Percentiles rank a stretch among this genome's conserved stretches.
These are phyloP conservation scores for Pantherophis guttatus DNA, from an alignment of 2,113 vertebrate species.

Conservation along the genomic window DNA sequence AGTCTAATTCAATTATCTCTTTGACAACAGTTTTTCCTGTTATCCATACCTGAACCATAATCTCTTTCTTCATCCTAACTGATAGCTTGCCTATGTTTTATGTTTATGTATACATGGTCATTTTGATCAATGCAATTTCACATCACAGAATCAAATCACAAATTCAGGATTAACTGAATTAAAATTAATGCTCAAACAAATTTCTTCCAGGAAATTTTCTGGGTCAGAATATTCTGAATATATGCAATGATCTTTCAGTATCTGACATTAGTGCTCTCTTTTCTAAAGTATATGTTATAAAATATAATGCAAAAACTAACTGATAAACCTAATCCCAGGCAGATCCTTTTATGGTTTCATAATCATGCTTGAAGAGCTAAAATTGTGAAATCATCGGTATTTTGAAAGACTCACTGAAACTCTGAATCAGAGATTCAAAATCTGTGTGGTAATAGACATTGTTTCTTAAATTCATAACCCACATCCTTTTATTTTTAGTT, in stretches of 20 bases:
- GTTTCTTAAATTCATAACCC: neutral
- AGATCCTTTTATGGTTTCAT: neutral
- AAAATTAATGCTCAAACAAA: neutral
- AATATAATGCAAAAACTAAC: neutral
- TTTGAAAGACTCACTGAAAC: neutral
- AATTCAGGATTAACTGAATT: neutral
- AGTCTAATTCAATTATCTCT: neutral
- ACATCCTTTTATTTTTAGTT: neutral
- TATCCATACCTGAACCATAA: neutral
- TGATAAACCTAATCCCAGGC: neutral
- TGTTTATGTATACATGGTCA: neutral
- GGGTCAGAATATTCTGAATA: neutral
- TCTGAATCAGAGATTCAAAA: neutral
- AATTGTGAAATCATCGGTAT: neutral
- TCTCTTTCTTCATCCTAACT: neutral
- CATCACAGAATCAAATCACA: neutral
- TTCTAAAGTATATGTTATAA: neutral
- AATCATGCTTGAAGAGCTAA: neutral
- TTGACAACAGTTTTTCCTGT: neutral
- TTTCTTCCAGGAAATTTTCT: neutral
- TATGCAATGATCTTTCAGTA: neutral
- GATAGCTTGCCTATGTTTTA: neutral
- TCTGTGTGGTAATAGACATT: neutral
- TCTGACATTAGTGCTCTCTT: neutral
- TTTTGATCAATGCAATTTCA: neutral